Evolutionary conservation across 2,113 vertebrate species (phyloP).

Genomic region (Hyperopisus bebe): DNA sequence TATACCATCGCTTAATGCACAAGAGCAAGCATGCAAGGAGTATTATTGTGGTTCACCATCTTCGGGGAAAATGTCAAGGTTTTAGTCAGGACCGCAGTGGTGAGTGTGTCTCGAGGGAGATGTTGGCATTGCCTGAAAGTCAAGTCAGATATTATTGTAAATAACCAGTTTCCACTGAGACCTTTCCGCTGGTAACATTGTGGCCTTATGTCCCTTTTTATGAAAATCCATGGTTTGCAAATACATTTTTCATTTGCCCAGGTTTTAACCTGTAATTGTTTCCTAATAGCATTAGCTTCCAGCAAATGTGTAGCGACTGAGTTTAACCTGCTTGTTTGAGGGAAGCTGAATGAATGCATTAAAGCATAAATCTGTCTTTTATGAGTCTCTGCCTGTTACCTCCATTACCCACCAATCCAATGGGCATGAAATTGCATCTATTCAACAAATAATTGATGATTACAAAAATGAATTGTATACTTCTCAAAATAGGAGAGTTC

Average conservation of each 20-base stretch:
- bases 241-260: background rate
- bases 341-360: background rate
- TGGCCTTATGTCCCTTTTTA: slow-evolving; percentile 23
- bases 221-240: background rate
- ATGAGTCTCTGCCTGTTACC: background rate
- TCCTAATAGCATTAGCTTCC: background rate
- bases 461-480: background rate
- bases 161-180: background rate
- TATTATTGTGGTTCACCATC: background rate
- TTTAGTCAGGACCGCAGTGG: background rate
- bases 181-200: background rate
- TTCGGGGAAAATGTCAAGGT: background rate
- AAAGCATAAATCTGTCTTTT: slow-evolving; percentile 19
- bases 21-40: background rate
- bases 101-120: background rate
- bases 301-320: background rate
- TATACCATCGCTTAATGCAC: background rate
- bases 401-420: background rate
- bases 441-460: background rate
- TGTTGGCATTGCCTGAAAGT: background rate
- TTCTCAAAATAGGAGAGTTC: background rate
- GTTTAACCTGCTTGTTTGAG: background rate
- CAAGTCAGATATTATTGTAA: background rate
- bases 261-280: background rate
- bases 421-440: background rate